Evolutionary conservation across 2,888 invertebrate genomes (phyloP).

Genomic region (Aspidiotus rigidus): DNA sequence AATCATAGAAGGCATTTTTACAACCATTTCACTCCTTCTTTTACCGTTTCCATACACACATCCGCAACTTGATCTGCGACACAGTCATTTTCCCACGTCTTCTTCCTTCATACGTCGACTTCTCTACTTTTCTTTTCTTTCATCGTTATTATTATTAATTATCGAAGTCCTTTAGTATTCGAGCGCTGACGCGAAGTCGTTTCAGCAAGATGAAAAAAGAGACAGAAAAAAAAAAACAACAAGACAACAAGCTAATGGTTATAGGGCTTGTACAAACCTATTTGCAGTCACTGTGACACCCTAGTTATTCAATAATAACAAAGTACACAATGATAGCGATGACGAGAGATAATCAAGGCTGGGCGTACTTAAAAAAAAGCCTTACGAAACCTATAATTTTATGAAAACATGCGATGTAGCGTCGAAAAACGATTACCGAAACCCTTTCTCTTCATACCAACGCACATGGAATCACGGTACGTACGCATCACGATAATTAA

Average conservation of each 20-base stretch:
- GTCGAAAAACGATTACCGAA: background rate
- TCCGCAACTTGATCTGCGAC: background rate
- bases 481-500: constrained; percentile 14
- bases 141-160: background rate
- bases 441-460: background rate
- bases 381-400: constrained; percentile 11
- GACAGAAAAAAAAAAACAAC: background rate
- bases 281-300: constrained; percentile 4
- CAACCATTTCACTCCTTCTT: constrained; percentile 1
- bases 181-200: no score
- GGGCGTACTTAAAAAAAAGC: constrained; percentile 6
- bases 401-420: constrained; percentile 10
- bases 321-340: no score
- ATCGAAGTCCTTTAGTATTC: background rate
- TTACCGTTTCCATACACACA: background rate
- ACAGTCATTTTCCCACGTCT: background rate
- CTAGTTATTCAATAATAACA: background rate
- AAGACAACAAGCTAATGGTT: no score
- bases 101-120: background rate
- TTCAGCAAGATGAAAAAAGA: background rate
- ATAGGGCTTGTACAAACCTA: background rate
- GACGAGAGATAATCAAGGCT: background rate
- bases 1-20: background rate
- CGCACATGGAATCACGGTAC: constrained; percentile 2
- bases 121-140: background rate